Percentiles rank a stretch among this genome's conserved stretches.
These are phyloP conservation scores for Tineola bisselliella DNA, from an alignment of 2,888 invertebrate genomes.

Conservation along the genomic window DNA sequence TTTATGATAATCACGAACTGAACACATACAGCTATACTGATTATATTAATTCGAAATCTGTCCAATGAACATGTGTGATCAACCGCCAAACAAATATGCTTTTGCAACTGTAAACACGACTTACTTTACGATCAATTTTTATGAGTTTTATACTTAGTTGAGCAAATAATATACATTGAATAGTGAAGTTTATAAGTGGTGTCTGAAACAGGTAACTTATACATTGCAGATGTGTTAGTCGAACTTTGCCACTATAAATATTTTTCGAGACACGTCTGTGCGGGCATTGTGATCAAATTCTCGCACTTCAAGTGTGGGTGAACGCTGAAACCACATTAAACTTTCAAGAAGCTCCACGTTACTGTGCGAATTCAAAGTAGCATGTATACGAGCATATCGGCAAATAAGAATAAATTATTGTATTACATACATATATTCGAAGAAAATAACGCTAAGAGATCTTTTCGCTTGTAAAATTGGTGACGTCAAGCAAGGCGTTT, in stretches of 20 bases:
- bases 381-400: background rate
- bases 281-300: conserved; percentile 53
- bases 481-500: conserved; percentile 5
- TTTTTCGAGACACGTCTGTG: conserved; percentile 56
- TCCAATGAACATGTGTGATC: too few relatives aligned
- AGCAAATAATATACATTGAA: background rate
- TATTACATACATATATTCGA: background rate
- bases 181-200: conserved; percentile 15
- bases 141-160: background rate
- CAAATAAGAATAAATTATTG: background rate
- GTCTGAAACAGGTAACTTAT: conserved; percentile 15
- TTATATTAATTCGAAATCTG: too few relatives aligned
- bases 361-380: background rate
- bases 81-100: too few relatives aligned
- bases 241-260: conserved; percentile 39
- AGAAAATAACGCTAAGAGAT: background rate
- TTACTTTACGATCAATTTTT: background rate
- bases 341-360: conserved; percentile 38
- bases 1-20: too few relatives aligned
- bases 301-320: conserved; percentile 35
- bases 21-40: too few relatives aligned
- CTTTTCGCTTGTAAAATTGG: background rate
- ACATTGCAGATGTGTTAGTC: background rate
- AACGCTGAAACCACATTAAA: conserved; percentile 45
- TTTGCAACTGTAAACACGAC: background rate